These are phyloP conservation scores for Solenodon paradoxus DNA, from an alignment of 2,113 vertebrate species.

Conservation along the genomic window DNA sequence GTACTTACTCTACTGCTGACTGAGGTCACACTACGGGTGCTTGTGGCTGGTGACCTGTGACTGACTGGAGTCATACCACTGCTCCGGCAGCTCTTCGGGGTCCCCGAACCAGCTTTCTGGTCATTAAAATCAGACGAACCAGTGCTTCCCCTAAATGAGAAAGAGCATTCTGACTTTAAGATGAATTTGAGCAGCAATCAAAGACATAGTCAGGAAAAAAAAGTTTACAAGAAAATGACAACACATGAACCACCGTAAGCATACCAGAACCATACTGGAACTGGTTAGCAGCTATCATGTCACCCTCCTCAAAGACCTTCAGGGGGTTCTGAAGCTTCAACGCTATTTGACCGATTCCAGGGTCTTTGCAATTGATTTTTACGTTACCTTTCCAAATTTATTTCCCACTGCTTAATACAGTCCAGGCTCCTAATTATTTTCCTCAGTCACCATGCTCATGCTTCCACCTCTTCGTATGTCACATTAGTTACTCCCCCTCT, in stretches of 20 bases:
- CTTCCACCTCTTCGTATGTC: not conserved
- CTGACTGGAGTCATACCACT: constrained; percentile 52
- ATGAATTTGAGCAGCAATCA: not conserved
- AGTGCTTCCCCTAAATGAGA: constrained; percentile 79
- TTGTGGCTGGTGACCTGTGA: constrained; percentile 76
- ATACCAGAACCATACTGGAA: not conserved
- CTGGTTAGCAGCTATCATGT: not conserved
- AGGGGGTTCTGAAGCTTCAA: not conserved
- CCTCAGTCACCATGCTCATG: not conserved
- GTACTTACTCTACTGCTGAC: constrained; percentile 84
- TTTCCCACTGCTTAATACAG: not conserved
- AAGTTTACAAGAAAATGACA: not conserved
- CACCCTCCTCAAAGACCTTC: not conserved
- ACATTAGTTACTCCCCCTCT: not conserved
- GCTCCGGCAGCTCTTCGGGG: constrained; percentile 65
- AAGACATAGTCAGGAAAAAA: not conserved
- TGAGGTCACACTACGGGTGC: constrained; percentile 65
- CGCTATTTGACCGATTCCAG: not conserved
- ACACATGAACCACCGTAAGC: not conserved
- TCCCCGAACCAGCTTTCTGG: constrained; percentile 76
- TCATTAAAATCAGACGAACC: constrained; percentile 83
- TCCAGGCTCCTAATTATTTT: not conserved
- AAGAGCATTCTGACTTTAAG: constrained; percentile 51
- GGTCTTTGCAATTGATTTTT: not conserved
- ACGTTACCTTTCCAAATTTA: not conserved